Conservation (phyloP, 2,113 vertebrate species). For the Xenopus borealis region DNA sequence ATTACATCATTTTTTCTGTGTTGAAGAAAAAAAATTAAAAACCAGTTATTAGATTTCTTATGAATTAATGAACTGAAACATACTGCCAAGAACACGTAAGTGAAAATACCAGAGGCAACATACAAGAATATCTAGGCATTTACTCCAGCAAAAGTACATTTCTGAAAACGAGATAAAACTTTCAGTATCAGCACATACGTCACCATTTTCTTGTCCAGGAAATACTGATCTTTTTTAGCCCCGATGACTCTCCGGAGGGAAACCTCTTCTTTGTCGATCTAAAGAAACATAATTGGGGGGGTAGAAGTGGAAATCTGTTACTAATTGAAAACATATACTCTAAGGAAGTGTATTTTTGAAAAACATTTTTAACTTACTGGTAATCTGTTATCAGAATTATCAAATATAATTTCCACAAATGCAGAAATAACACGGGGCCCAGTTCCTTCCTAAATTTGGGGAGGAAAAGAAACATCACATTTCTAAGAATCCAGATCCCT, state of each 20-base stretch:
- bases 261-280: slow-evolving; percentile 99
- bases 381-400: slow-evolving; percentile 96
- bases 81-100: not conserved
- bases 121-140: no score
- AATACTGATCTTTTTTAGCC: slow-evolving; percentile 98
- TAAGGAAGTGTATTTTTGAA: not conserved
- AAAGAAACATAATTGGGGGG: slow-evolving; percentile 44
- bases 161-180: not conserved
- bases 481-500: no score
- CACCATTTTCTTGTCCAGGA: slow-evolving; percentile 99
- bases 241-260: slow-evolving; percentile 97
- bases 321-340: not conserved
- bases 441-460: slow-evolving; percentile 83
- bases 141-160: not conserved
- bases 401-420: slow-evolving; percentile 99
- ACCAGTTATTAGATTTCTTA: not conserved
- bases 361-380: slow-evolving; percentile 74
- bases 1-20: slow-evolving; percentile 98
- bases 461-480: not conserved
- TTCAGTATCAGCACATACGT: slow-evolving; percentile 74
- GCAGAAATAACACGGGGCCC: slow-evolving; percentile 97
- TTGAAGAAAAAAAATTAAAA: slow-evolving; percentile 38
- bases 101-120: no score
- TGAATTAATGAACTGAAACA: not conserved
- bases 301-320: not conserved